Conservation (phyloP, 2,113 vertebrate species). For the Pedetes capensis region DNA sequence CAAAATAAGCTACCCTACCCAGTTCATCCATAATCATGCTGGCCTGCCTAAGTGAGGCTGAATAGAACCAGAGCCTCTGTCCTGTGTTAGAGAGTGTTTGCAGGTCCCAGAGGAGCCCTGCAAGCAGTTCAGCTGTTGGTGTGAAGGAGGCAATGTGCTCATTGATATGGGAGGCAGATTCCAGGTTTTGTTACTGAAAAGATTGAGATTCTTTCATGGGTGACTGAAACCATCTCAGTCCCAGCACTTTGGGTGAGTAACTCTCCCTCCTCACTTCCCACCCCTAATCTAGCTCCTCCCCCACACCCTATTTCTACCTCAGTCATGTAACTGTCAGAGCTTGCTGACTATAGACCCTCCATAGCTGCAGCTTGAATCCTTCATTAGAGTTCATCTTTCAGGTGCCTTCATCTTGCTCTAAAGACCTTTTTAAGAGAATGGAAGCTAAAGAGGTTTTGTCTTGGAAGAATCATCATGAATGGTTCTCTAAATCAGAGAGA, state of each 20-base stretch:
- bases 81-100: slow-evolving; percentile 1
- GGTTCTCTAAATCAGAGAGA: not conserved
- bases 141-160: not conserved
- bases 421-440: not conserved
- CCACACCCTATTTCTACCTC: not conserved
- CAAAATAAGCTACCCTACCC: not conserved
- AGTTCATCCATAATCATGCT: not conserved
- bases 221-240: not conserved
- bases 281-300: not conserved
- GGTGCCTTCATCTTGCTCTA: not conserved
- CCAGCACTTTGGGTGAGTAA: not conserved
- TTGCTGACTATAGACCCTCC: not conserved
- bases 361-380: not conserved
- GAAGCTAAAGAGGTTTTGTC: not conserved
- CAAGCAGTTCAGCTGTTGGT: not conserved
- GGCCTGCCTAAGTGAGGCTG: not conserved
- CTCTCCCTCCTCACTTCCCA: no score
- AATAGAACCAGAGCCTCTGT: slow-evolving; percentile 44
- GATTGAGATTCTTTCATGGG: not conserved
- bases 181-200: not conserved
- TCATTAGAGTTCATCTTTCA: not conserved
- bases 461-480: not conserved
- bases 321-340: not conserved
- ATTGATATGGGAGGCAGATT: not conserved
- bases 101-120: not conserved